Evolutionary conservation across 1,140 invertebrate species (phyloP).

Genomic region (Drosophila gunungcola): DNA sequence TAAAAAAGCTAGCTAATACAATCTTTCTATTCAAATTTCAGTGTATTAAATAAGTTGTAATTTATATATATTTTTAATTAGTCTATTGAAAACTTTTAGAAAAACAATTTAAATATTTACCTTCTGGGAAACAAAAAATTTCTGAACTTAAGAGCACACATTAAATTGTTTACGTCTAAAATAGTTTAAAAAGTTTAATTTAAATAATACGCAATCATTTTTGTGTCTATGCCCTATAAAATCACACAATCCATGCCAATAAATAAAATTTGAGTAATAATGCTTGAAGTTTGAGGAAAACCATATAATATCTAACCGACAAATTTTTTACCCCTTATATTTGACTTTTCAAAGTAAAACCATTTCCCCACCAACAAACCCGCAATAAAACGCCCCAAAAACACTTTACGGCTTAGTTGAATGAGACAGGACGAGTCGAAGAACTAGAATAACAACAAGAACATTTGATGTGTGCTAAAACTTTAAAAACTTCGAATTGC

Average conservation of each 20-base stretch:
- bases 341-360: slow-evolving; percentile 5
- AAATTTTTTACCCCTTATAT: slow-evolving; percentile 8
- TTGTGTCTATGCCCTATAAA: neutral
- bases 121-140: too few species aligned
- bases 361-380: slow-evolving; percentile 11
- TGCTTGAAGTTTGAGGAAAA: neutral
- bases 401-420: slow-evolving; percentile 36
- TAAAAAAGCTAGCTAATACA: too few species aligned
- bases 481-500: slow-evolving; percentile 51
- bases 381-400: slow-evolving; percentile 5
- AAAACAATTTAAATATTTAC: too few species aligned
- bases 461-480: slow-evolving; percentile 35
- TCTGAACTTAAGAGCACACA: too few species aligned
- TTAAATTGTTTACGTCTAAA: too few species aligned
- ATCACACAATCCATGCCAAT: neutral
- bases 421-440: slow-evolving; percentile 13
- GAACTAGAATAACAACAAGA: slow-evolving; percentile 22
- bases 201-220: too few species aligned
- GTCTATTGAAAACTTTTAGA: too few species aligned
- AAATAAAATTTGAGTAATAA: neutral
- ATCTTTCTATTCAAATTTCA: too few species aligned
- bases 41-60: too few species aligned
- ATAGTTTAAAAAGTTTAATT: too few species aligned
- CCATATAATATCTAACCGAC: slow-evolving; percentile 11
- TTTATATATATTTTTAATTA: too few species aligned